These are phyloP conservation scores for Monopterus albus DNA, from an alignment of 2,113 vertebrate species.

Conservation along the genomic window DNA sequence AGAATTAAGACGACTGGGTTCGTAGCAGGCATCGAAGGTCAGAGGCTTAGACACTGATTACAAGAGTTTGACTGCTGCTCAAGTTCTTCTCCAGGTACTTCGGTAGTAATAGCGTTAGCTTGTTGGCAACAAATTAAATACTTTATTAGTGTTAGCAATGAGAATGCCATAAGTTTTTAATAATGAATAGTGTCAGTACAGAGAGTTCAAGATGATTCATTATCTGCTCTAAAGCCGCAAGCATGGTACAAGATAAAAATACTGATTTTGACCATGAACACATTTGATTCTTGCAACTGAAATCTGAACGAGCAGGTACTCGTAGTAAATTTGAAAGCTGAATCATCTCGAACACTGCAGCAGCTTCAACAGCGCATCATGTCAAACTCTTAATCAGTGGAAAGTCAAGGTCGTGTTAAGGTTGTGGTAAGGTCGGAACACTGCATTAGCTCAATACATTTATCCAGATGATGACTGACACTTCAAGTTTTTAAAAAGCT, in stretches of 20 bases:
- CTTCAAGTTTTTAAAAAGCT: conserved; percentile 56
- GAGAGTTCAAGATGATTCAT: background rate
- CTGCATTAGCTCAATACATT: conserved; percentile 43
- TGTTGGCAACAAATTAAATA: too few species aligned
- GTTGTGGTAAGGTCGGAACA: conserved; percentile 48
- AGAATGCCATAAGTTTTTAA: too few species aligned
- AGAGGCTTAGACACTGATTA: conserved; percentile 36
- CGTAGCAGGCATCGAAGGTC: conserved; percentile 69
- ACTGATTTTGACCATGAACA: too few species aligned
- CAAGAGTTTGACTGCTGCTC: conserved; percentile 3
- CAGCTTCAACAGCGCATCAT: background rate
- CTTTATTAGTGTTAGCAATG: background rate
- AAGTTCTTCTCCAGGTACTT: background rate
- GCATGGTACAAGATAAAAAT: too few species aligned
- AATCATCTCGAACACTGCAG: too few species aligned
- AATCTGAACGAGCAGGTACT: too few species aligned
- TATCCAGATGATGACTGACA: conserved; percentile 16
- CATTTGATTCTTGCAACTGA: too few species aligned
- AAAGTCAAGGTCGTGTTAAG: conserved; percentile 75
- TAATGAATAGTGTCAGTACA: background rate
- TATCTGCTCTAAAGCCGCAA: too few species aligned
- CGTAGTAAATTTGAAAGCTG: too few species aligned
- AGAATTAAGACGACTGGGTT: conserved; percentile 68
- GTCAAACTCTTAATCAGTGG: conserved; percentile 30
- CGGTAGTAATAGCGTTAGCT: too few species aligned